These are phyloP conservation scores for Grantiella picta DNA, from an alignment of 2,113 vertebrate genomes.

Conservation along the genomic window DNA sequence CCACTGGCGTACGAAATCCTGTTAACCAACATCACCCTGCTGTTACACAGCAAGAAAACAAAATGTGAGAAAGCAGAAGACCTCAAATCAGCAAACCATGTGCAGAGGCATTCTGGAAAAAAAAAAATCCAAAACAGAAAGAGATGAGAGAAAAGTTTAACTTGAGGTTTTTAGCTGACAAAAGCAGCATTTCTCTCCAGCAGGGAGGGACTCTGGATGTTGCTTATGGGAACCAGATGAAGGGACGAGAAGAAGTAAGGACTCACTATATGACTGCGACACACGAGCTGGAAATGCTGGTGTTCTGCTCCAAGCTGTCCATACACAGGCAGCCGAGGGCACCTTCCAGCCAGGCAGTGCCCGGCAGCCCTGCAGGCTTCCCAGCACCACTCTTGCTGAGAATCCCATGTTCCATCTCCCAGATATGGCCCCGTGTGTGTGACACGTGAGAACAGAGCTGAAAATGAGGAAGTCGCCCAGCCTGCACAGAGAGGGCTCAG, in stretches of 20 bases:
- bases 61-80: neutral
- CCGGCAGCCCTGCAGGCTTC: fast-evolving
- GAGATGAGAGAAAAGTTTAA: neutral
- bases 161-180: neutral
- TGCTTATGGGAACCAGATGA: constrained; percentile 8
- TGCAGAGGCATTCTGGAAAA: neutral
- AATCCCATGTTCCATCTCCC: neutral
- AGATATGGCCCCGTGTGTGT: fast-evolving
- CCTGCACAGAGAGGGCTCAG: fast-evolving
- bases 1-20: neutral
- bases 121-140: neutral
- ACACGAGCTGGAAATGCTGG: neutral
- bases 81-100: neutral
- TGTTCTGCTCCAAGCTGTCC: neutral
- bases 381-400: neutral
- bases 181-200: neutral
- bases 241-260: neutral
- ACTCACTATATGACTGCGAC: neutral
- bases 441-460: fast-evolving
- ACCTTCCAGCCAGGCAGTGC: neutral
- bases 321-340: fast-evolving
- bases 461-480: fast-evolving
- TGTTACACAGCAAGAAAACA: neutral
- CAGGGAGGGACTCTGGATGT: neutral
- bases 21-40: neutral